These are phyloP conservation scores for Pao palembangensis DNA, from an alignment of 2,113 vertebrate genomes.

Conservation along the genomic window DNA sequence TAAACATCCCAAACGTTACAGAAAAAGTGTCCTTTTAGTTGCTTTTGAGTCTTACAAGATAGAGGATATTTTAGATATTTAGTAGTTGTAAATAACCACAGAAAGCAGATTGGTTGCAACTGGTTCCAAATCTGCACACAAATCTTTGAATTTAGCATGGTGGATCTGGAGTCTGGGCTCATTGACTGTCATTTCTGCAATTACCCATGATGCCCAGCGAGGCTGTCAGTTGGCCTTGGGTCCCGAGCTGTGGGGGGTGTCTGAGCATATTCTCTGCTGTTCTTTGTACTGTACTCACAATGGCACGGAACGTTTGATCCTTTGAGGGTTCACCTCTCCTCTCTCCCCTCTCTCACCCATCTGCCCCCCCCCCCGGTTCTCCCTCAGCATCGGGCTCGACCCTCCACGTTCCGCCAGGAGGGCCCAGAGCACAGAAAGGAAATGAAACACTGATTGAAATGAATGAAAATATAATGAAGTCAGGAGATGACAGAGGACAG, in stretches of 20 bases:
- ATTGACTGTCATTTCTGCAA: slow-evolving; percentile 31
- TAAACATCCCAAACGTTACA: no score
- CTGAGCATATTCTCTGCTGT: slow-evolving; percentile 39
- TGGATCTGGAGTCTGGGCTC: slow-evolving; percentile 23
- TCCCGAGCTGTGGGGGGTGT: not conserved
- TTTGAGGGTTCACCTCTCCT: slow-evolving; percentile 47
- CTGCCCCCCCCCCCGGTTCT: slow-evolving; percentile 1
- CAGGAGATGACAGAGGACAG: slow-evolving; percentile 16
- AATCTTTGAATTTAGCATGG: not conserved
- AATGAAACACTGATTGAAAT: slow-evolving; percentile 59
- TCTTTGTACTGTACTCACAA: slow-evolving; percentile 71
- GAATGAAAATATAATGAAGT: slow-evolving; percentile 55
- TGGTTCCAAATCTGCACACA: no score
- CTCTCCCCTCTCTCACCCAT: slow-evolving; percentile 1
- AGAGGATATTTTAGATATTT: no score
- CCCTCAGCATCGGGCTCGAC: slow-evolving; percentile 28
- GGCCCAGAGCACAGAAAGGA: slow-evolving; percentile 37
- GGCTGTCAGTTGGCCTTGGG: slow-evolving; percentile 56
- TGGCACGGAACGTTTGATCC: slow-evolving; percentile 71
- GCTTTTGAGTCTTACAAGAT: no score
- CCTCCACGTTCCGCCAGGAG: slow-evolving; percentile 44
- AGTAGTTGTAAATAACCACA: no score
- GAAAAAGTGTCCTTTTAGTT: no score
- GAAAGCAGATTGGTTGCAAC: no score
- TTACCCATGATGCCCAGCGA: slow-evolving; percentile 26